Evolutionary conservation across 2,113 vertebrate genomes (phyloP), one percentile per base, ranked within the genome.

Genomic region (Orycteropus afer): DNA sequence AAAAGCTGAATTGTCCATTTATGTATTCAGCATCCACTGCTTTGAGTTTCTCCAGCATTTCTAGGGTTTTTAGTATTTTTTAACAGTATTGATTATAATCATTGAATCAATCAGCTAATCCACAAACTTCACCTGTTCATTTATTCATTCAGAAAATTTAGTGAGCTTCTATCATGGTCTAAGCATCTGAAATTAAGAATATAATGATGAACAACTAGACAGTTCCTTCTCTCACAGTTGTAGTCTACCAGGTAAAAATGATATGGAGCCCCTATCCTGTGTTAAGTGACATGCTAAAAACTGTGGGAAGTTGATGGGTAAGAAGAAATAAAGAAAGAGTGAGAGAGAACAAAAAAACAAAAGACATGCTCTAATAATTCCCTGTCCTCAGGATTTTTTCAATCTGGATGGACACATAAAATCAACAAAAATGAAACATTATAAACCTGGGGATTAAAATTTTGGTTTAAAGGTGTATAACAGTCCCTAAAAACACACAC

Each of bases 111-210:
- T 81, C n/a, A 87, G 61, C 40, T 81, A 83, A 65, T 51, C 67
- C 77, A 93, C 9, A 65, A 85, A 93, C 47, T 92, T 92, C 74
- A 91, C 29, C 42, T 81, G 37, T 87, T 82, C 55, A 86, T 63
- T 71, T 90, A 76, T 69, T 89, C 90, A 86, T 89, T 89, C 55
- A 87, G 69, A 90, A 87, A 81, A 78, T 63, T 90, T 81, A 84
- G 4, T 86, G 63, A 95, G 76, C 4, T 81, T 18, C 17, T 57
- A 69, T 45, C 25, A 51, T 69, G 37, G 82, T 23, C 23, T n/a
- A 82, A 47, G 53, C 29, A 63, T 15, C 57, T 18, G 73, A 59
- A 20, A 23, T 67, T 77, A 22, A 79, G 51, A 40, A 74, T 91
- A 91, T n/a, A 89, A 89, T 89, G 49, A 80, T 51, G 25, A 93